These are phyloP conservation scores for Psilopsiagon aurifrons DNA, from an alignment of 2,113 vertebrate genomes.

Conservation along the genomic window DNA sequence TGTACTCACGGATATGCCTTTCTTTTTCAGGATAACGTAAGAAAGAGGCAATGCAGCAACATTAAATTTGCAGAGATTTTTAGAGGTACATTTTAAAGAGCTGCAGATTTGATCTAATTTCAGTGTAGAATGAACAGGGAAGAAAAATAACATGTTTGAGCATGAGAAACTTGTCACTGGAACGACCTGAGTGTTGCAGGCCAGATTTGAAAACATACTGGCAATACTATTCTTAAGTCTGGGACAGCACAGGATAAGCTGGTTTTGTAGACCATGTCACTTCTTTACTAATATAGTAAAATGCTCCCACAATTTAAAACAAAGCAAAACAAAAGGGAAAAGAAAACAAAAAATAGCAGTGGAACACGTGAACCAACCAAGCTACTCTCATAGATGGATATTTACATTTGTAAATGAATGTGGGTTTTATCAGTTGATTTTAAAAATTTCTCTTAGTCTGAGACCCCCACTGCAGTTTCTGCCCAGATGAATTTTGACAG, in stretches of 20 bases:
- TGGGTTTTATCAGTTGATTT: not conserved
- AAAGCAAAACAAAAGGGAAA: not conserved
- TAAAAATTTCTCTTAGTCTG: not conserved
- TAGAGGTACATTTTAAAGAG: not conserved
- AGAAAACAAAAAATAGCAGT: not conserved
- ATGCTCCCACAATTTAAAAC: not conserved
- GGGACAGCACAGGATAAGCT: not conserved
- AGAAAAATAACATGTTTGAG: not conserved
- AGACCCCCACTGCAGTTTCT: not conserved
- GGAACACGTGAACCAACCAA: not conserved
- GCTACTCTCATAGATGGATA: not conserved
- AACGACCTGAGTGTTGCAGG: not conserved
- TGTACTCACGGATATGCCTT: not conserved
- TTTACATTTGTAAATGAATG: not conserved
- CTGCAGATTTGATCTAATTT: not conserved
- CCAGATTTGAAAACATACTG: not conserved
- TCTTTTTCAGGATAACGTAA: not conserved
- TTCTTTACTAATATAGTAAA: not conserved
- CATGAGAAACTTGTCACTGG: not conserved
- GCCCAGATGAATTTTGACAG: not conserved
- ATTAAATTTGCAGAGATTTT: not conserved
- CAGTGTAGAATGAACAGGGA: not conserved
- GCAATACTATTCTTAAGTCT: not conserved
- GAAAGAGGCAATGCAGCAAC: not conserved
- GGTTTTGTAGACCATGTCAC: not conserved